Conservation (phyloP, 2,888 invertebrate genomes). For the Zhuqinia jingwanae region DNA sequence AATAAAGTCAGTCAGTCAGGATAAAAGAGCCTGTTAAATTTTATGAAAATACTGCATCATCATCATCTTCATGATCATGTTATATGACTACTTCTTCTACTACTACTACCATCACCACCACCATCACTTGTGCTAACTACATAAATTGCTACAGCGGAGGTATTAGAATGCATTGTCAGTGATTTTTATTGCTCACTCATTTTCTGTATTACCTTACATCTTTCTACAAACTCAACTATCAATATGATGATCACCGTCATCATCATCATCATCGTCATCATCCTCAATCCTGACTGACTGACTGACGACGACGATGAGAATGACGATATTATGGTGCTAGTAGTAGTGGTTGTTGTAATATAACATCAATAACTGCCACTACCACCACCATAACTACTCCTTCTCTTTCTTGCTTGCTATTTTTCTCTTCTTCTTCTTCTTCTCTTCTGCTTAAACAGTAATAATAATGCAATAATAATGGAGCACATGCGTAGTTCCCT, state of each 20-base stretch:
- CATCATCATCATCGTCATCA: too few relatives aligned
- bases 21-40: slow-evolving; percentile 41
- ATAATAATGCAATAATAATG: slow-evolving; percentile 48
- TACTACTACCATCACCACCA: background rate
- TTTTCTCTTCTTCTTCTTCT: slow-evolving; percentile 14
- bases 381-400: background rate
- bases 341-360: background rate
- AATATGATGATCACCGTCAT: background rate
- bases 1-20: slow-evolving; percentile 8
- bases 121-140: slow-evolving; percentile 7
- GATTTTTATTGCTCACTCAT: slow-evolving; percentile 69
- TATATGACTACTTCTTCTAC: background rate
- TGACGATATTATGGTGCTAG: background rate
- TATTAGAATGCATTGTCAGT: slow-evolving; percentile 70
- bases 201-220: slow-evolving; percentile 36
- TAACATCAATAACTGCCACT: background rate
- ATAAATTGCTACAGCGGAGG: slow-evolving; percentile 59
- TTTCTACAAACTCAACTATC: slow-evolving; percentile 11
- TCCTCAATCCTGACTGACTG: too few relatives aligned
- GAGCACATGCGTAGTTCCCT: slow-evolving; percentile 52
- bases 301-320: background rate
- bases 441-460: slow-evolving; percentile 25
- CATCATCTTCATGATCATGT: background rate
- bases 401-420: background rate
- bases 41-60: slow-evolving; percentile 48